Base-by-base conservation (phyloP, 2,888 invertebrate species). In the Himalopsyche japonica region DNA sequence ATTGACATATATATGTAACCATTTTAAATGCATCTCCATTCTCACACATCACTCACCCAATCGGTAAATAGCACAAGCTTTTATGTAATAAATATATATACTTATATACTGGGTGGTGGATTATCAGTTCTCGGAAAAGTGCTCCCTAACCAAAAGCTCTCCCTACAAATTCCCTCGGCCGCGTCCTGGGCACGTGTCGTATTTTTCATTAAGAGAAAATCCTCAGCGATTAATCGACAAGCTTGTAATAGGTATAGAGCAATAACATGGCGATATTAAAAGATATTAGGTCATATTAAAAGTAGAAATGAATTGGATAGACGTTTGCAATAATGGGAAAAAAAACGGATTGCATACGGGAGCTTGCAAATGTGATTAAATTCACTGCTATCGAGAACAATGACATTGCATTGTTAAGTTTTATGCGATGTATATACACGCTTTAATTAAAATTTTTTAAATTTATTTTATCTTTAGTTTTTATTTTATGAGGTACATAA, bases 181-280 rank as follows among this genome's bases (percentile, higher is more conserved):
- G 70, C 64, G 76, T 91, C 92, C 91, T 49, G 79, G 87, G 87
- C 92, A 91, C 92, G 92, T 90, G 92, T 87, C 91, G 86, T 88
- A 91, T 91, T 92, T 91, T 91, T 92, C 91, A 83, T 83, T 77
- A 83, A 48, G 82, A 76, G 49, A 34, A 82, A 49, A 76, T 77
- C 57, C 70, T 70, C 30, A 5, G 70, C 70, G 70, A 70, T 70
- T 70, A 70, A 70, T 70, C 70, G 70, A 70, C 30, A 70, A 30
- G 43, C 43, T 43, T 43, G 43, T 43, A 43, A 43, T 43, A 43
- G 43, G 70, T 70, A 70, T 27, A 15, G 27, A 70, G 30, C 70
- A 70, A 70, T 70, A 70, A 70, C 70, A 70, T 70, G 70, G 27
- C 30, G 70, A 70, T 70, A 70, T 70, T 70, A 70, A 27, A 70